Base-by-base conservation (phyloP, 2,797 vertebrate species). In the Oryzias sinensis region DNA sequence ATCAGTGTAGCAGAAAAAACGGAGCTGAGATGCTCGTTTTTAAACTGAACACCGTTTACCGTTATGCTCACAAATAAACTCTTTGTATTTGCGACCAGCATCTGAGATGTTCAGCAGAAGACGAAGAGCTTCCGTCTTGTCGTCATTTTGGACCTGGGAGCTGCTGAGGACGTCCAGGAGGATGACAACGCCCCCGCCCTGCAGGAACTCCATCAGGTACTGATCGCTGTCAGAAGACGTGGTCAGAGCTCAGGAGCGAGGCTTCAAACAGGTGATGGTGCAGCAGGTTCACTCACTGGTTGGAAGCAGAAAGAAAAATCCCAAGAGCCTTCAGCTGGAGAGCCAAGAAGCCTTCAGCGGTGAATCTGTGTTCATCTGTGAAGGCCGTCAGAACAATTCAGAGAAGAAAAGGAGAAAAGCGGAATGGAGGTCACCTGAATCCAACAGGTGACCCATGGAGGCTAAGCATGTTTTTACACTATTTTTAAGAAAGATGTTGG, bases 11-110 rank as follows among this genome's bases (percentile, higher is more conserved):
- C 11, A 46, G n/a, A 22, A 46, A 46, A 22, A 11, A 22, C 1
- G 16, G 1, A 16, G 42, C 42, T 16, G 5, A 45, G 43, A 45
- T 11, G 8, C 5, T 44, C 16, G 6, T 44, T 11, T 20, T 20
- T 4, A 11, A 9, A 7, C 14, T 13, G 5, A 7, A 53, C 20
- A 5, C 57, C 22, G 37, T 49, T 9, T 82, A 95, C 94, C 92
- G 0, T 88, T 88, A 84, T 92, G 93, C 86, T 95, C 90, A 84
- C 94, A 95, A 70, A 96, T 91, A 44, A 95, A 76, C 82, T 97
- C 95, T 82, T 95, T 95, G 76, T 90, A 93, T 50, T 90, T 93
- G 74, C 87, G 89, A 41, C 94, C 93, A 5, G 81, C 43, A 0
- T 85, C 84, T 47, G 93, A 85, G 6, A 95, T 5, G 1, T 82